A percentile compares a stretch with the other conserved stretches of the same genome.
These are phyloP conservation scores for honey bee (Apis mellifera) DNA, from an alignment of 1,140 invertebrate species.

Conservation along the genomic window Amel_HAv3.1 CM009934.2:12178501-12179000, in stretches of 20 bases:
- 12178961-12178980: neutral
- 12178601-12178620: neutral
- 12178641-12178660: neutral
- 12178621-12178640: neutral
- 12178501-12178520: no score
- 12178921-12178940: conserved; percentile 37
- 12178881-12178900: conserved; percentile 15
- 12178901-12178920: conserved; percentile 17
- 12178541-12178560: conserved; percentile 1
- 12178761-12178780: no score
- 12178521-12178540: neutral
- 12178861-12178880: neutral
- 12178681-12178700: conserved; percentile 14
- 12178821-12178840: neutral
- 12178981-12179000: conserved; percentile 43
- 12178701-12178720: neutral
- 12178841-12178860: neutral
- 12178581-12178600: neutral
- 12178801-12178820: neutral
- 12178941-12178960: conserved; percentile 12
- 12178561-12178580: neutral
- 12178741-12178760: no score
- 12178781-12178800: no score
- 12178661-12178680: neutral
- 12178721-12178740: no score